Evolutionary conservation across 2,888 invertebrate species (phyloP).

Genomic region (Drosophila melanocephala): DNA sequence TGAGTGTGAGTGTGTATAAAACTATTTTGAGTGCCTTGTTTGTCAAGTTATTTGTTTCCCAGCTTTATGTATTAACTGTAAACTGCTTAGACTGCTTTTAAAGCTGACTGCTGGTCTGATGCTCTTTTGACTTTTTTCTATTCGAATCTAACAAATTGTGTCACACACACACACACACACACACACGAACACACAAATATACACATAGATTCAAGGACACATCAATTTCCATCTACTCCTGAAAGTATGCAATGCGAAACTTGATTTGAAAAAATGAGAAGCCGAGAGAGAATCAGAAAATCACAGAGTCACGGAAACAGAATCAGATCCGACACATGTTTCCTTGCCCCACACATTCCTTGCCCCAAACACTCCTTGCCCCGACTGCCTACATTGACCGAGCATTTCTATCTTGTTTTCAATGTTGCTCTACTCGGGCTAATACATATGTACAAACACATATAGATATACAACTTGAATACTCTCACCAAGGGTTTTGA

Average conservation of each 20-base stretch:
- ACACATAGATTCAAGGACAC: constrained; percentile 15
- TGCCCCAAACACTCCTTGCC: neutral
- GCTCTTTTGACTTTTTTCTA: constrained; percentile 10
- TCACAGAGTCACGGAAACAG: neutral
- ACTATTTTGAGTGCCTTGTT: neutral
- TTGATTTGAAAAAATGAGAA: constrained; percentile 7
- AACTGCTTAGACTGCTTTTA: constrained; percentile 30
- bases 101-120: constrained; percentile 12
- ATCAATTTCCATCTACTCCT: constrained; percentile 16
- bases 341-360: neutral
- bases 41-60: neutral
- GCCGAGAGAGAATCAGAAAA: neutral
- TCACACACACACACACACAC: neutral
- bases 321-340: constrained; percentile 15
- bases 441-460: neutral
- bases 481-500: constrained; percentile 12
- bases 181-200: neutral
- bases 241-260: constrained; percentile 14
- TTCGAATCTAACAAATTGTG: neutral
- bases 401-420: neutral
- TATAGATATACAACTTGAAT: constrained; percentile 6
- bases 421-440: neutral
- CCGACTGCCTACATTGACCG: neutral
- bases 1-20: neutral
- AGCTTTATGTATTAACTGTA: constrained; percentile 3